Evolutionary conservation across 2,797 vertebrate genomes (phyloP), one percentile per base, ranked within the genome.

Genomic region (Dicrostonyx torquatus): DNA sequence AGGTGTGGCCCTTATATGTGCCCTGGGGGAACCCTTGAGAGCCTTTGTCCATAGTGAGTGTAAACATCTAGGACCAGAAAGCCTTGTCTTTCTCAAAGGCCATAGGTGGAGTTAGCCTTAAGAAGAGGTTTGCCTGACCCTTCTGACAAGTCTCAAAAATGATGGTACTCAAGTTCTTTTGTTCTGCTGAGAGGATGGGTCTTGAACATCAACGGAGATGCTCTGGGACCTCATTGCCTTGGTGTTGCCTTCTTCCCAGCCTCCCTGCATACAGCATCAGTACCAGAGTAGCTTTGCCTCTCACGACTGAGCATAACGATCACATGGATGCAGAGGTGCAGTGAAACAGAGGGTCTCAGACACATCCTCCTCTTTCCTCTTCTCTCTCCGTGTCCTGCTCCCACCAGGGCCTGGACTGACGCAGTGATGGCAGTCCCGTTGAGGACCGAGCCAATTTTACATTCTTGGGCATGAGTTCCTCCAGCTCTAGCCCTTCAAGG

Each of bases 81-180:
- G 37, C 26, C 48, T 8, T 53, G 2, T 90, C 98, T 98, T 98
- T 97, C 86, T 98, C 98, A 93, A 99, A 99, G 22, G 98, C 98
- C 93, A 98, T 98, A 50, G 2, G 97, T 98, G 0, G 98, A 97
- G 95, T 99, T 98, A 79, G 98, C 98, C 94, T 98, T 96, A 98
- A 99, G 99, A 93, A 98, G 98, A 94, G 99, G 98, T 99, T 20
- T 45, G 37, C 37, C 29, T 98, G 98, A 40, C 98, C 98, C 98
- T 98, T 99, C 4, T 98, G 98, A 2, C 97, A 97, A 98, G 99
- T 98, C 87, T 99, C 98, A 70, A 99, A 99, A 11, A 98, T 98
- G 11, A 98, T 99, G 96, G 98, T 98, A 98, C 98, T 91, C 98
- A 89, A 6, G 98, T 68, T 1, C 98, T 98, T 97, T 98, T 98